Evolutionary conservation across 2,888 invertebrate species (phyloP).

Genomic region (Pollenia amentaria): DNA sequence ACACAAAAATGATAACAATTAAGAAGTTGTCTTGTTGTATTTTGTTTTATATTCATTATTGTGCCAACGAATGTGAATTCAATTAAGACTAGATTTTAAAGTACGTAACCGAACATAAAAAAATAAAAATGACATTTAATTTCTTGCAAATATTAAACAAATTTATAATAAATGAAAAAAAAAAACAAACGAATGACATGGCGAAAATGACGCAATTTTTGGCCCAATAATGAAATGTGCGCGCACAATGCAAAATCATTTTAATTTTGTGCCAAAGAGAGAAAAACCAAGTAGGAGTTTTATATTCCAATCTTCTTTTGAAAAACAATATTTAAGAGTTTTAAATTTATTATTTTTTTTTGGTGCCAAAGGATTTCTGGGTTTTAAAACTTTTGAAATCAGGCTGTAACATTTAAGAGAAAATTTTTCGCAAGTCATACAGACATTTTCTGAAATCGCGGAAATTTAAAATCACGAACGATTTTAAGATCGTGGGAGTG

Average conservation of each 20-base stretch:
- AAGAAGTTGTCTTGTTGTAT: slow-evolving; percentile 5
- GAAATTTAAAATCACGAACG: too few species aligned
- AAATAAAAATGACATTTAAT: slow-evolving; percentile 4
- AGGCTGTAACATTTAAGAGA: too few species aligned
- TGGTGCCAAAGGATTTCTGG: too few species aligned
- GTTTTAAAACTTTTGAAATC: too few species aligned
- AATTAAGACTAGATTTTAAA: slow-evolving; percentile 67
- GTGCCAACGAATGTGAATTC: slow-evolving; percentile 56
- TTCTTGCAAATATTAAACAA: slow-evolving; percentile 44
- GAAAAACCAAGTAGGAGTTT: neutral
- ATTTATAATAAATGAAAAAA: slow-evolving; percentile 10
- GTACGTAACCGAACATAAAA: slow-evolving; percentile 10
- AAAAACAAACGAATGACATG: neutral
- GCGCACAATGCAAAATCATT: slow-evolving; percentile 70
- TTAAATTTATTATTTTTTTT: too few species aligned
- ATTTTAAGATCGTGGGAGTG: too few species aligned
- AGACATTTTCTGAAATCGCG: too few species aligned
- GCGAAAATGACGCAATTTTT: slow-evolving; percentile 69
- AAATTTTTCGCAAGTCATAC: too few species aligned
- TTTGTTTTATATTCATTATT: neutral
- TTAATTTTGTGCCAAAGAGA: slow-evolving; percentile 40
- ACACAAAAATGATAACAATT: slow-evolving; percentile 48
- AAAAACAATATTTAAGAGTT: too few species aligned
- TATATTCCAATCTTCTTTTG: too few species aligned
- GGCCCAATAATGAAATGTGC: slow-evolving; percentile 47